phyloP scores from a whole-genome alignment of 2,113 vertebrate genomes.

The Myocastor coypus region DNA sequence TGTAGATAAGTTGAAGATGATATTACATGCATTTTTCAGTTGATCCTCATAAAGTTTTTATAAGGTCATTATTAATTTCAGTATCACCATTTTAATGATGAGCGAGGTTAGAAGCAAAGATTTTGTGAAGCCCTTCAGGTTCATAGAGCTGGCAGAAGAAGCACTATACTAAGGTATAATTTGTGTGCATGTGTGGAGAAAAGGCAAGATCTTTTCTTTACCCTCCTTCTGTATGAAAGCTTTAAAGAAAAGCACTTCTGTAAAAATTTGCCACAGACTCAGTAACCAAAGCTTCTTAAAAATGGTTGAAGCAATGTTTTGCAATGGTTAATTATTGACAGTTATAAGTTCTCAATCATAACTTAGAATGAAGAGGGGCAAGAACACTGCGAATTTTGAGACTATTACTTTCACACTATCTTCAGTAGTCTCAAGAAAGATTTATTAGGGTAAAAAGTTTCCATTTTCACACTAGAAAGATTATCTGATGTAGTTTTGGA shows the following conservation, averaged over 20 bases:
- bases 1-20: not conserved
- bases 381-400: not conserved
- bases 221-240: not conserved
- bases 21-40: not conserved
- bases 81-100: not conserved
- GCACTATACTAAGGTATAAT: not conserved
- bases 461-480: not conserved
- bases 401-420: not conserved
- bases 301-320: not conserved
- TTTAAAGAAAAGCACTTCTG: not conserved
- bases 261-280: not conserved
- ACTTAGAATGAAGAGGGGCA: not conserved
- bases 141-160: not conserved
- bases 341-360: not conserved
- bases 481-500: not conserved
- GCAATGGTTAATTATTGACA: not conserved
- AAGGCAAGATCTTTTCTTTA: not conserved
- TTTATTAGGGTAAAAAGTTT: not conserved
- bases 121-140: not conserved
- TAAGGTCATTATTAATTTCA: not conserved
- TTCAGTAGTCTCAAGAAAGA: not conserved
- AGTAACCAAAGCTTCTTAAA: not conserved
- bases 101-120: not conserved
- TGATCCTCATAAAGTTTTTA: not conserved
- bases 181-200: not conserved